A percentile compares a stretch with the other conserved stretches of the same genome.
phyloP scores from a whole-genome alignment of 2,113 vertebrate genomes.

The Oncorhynchus kisutch region DNA sequence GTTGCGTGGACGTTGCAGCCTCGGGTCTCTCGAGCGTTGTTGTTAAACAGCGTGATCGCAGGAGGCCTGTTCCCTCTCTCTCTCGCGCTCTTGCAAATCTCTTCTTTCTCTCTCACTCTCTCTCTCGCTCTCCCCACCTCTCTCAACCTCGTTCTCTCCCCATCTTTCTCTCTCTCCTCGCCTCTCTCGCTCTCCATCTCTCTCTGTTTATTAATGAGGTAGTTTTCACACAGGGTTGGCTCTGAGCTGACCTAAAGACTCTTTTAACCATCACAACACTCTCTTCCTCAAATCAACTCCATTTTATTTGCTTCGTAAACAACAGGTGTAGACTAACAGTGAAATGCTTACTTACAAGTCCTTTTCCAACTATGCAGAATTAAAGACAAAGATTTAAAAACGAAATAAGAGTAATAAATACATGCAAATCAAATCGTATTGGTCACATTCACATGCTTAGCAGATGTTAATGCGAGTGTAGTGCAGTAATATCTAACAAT shows the following conservation, averaged over 20 bases:
- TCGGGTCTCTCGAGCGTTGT: slow-evolving; percentile 68
- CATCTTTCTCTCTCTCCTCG: background rate
- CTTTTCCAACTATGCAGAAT: no score
- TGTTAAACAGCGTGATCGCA: slow-evolving; percentile 77
- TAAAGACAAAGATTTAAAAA: no score
- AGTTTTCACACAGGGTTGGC: slow-evolving; percentile 17
- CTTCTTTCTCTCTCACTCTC: slow-evolving; percentile 58
- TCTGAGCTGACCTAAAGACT: slow-evolving; percentile 15
- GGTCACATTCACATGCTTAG: no score
- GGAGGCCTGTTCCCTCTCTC: slow-evolving; percentile 68
- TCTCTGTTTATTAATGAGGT: slow-evolving; percentile 36
- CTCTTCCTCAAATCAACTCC: background rate
- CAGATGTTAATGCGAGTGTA: no score
- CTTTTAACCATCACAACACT: slow-evolving; percentile 23
- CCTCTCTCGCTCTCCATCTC: slow-evolving; percentile 6
- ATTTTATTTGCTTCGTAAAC: no score
- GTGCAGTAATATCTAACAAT: no score
- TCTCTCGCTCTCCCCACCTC: slow-evolving; percentile 42
- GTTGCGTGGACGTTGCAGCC: slow-evolving; percentile 74
- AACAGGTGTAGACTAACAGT: no score
- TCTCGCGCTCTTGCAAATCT: slow-evolving; percentile 46
- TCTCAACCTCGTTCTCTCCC: slow-evolving; percentile 43
- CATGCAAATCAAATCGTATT: no score
- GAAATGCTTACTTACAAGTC: no score
- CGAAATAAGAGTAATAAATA: no score